These are phyloP conservation scores for Corythornis cristatus DNA, from an alignment of 2,113 vertebrate genomes.

Conservation along the genomic window DNA sequence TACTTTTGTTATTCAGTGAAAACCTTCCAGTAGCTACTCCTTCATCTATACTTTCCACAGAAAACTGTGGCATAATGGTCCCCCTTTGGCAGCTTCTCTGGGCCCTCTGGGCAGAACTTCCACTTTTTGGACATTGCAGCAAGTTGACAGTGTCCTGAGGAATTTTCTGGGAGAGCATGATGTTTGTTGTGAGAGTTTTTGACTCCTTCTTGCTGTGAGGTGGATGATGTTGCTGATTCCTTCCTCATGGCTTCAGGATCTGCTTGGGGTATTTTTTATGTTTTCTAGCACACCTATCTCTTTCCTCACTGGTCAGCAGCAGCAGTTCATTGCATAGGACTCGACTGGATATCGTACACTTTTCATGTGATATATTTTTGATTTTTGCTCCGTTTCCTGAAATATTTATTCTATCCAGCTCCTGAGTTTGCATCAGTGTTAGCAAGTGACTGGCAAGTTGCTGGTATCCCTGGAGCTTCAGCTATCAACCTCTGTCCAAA, in stretches of 20 bases:
- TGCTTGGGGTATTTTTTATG: background rate
- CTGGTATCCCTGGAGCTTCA: background rate
- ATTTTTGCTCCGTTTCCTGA: background rate
- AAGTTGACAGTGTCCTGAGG: background rate
- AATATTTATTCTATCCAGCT: background rate
- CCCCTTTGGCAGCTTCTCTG: rapidly evolving
- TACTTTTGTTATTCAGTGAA: background rate
- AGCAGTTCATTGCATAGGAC: background rate
- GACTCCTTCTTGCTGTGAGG: background rate
- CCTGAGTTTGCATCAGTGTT: background rate
- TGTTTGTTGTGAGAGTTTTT: background rate
- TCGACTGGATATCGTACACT: background rate
- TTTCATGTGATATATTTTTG: background rate
- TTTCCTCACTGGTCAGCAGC: background rate
- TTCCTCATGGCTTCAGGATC: background rate
- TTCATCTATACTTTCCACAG: background rate
- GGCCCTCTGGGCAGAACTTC: background rate
- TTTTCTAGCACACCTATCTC: background rate
- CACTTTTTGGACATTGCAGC: background rate
- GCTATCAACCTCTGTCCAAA: background rate
- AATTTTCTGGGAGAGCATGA: background rate
- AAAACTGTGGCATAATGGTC: background rate
- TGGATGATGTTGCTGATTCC: background rate
- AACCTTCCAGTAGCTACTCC: background rate
- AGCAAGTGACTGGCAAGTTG: background rate